A percentile compares a stretch with the other conserved stretches of the same genome.
phyloP scores from a whole-genome alignment of 2,797 vertebrate genomes.

The Darevskia nairensis region DNA sequence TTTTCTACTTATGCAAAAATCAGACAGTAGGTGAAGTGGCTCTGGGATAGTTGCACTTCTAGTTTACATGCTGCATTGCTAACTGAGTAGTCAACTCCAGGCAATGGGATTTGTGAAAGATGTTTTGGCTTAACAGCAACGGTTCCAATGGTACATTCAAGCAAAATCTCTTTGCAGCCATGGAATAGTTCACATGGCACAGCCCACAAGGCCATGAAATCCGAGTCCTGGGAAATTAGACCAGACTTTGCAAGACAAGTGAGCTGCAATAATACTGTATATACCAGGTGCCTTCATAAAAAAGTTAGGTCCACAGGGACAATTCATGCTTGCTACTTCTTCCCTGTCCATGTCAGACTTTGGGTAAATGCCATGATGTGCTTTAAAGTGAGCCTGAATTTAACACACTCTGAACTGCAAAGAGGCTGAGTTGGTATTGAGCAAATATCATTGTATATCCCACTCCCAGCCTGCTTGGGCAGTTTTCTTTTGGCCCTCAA shows the following conservation, averaged over 20 bases:
- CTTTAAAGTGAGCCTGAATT: conserved; percentile 20
- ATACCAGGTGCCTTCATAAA: neutral
- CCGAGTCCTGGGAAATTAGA: neutral
- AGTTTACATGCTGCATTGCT: neutral
- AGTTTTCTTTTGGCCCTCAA: neutral
- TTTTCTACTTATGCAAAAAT: neutral
- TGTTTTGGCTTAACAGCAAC: neutral
- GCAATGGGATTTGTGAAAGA: neutral
- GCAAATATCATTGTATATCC: conserved; percentile 1
- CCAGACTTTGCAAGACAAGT: neutral
- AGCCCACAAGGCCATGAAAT: neutral
- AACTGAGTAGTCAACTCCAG: neutral
- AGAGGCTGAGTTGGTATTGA: too few species aligned
- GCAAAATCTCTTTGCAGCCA: neutral
- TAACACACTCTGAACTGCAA: neutral
- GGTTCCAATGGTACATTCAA: neutral
- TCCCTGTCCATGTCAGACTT: neutral
- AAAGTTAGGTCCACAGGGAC: neutral
- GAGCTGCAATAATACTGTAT: neutral
- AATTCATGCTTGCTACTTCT: neutral
- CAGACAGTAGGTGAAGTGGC: too few species aligned
- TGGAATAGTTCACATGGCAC: neutral
- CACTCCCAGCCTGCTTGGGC: neutral
- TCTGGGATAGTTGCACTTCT: neutral
- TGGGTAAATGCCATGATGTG: neutral